Percentiles rank a stretch among this genome's conserved stretches.
phyloP scores from a whole-genome alignment of 2,888 invertebrate genomes.

The Pyrocoelia pectoralis region DNA sequence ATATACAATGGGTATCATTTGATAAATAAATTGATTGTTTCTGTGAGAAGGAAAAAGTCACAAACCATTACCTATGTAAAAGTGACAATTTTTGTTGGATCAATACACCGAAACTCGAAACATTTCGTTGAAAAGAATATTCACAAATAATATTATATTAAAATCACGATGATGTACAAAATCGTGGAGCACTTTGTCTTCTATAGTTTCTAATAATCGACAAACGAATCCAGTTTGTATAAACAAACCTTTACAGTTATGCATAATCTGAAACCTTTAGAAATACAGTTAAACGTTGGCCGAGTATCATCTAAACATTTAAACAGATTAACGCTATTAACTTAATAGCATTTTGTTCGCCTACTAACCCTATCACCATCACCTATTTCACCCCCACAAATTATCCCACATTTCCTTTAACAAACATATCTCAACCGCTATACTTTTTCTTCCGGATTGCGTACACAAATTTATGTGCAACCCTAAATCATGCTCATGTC shows the following conservation, averaged over 20 bases:
- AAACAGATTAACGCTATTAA: conserved; percentile 11
- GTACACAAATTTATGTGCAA: neutral
- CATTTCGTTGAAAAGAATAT: no score
- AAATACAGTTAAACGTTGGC: neutral
- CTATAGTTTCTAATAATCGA: no score
- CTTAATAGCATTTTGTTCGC: conserved; percentile 3
- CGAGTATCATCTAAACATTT: conserved; percentile 5
- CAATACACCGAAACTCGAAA: no score
- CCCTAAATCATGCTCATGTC: neutral
- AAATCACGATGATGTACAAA: no score
- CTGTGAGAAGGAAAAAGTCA: no score
- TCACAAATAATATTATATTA: no score
- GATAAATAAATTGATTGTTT: no score
- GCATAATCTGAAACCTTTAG: conserved; percentile 3
- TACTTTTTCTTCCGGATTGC: neutral
- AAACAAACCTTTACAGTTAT: conserved; percentile 5
- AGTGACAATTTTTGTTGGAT: no score
- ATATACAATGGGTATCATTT: no score
- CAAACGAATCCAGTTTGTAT: neutral
- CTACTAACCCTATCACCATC: conserved; percentile 8
- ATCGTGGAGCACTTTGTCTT: no score
- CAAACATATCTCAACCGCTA: conserved; percentile 7
- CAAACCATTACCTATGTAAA: no score
- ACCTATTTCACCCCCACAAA: conserved; percentile 4
- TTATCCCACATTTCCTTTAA: conserved; percentile 6